Evolutionary conservation across 2,113 vertebrate genomes (phyloP).

Genomic region (Phodopus roborovskii): DNA sequence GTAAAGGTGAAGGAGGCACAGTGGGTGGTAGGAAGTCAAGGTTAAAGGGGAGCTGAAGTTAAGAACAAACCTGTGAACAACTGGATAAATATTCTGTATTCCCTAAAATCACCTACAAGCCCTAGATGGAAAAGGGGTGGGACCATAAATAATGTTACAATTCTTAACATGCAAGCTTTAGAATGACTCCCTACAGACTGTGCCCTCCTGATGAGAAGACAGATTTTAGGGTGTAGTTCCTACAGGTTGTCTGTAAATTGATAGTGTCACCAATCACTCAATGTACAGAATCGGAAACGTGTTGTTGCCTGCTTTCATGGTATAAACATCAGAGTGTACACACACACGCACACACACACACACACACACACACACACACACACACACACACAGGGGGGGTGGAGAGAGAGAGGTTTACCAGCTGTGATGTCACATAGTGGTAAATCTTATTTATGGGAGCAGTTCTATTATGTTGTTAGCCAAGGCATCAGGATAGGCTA

Average conservation of each 20-base stretch:
- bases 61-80: background rate
- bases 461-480: background rate
- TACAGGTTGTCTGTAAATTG: background rate
- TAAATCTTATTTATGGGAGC: background rate
- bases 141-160: background rate
- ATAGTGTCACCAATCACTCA: background rate
- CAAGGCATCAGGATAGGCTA: background rate
- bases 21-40: background rate
- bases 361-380: too few species aligned
- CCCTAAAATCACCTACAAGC: conserved; percentile 22
- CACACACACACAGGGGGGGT: too few species aligned
- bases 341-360: too few species aligned
- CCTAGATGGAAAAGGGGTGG: background rate
- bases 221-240: background rate
- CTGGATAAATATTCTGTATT: background rate
- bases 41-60: background rate
- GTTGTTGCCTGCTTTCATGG: background rate
- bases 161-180: background rate
- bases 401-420: too few species aligned
- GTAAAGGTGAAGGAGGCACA: too few species aligned
- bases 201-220: background rate
- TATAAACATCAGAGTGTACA: background rate
- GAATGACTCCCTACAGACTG: background rate
- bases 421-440: too few species aligned
- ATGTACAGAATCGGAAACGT: too few species aligned